A percentile compares a stretch with the other conserved stretches of the same genome.
Conservation (phyloP, 64 coral and sea anemone species). For the Trachythela sp. region DNA sequence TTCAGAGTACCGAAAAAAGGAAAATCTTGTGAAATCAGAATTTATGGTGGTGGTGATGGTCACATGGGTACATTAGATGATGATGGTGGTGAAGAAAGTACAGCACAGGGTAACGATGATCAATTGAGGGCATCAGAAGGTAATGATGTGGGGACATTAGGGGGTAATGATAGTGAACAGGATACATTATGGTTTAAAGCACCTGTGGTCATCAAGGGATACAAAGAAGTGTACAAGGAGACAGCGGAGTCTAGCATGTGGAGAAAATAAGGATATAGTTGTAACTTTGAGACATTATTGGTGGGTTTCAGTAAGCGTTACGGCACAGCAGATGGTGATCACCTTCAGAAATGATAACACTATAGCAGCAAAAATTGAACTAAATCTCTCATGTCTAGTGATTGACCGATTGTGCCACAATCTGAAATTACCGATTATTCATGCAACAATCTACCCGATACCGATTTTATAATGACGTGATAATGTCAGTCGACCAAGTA, state of each 20-base stretch:
- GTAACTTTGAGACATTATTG: too few relatives aligned
- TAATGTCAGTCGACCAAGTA: too few relatives aligned
- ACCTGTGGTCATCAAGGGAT: conserved; percentile 2
- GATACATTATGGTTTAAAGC: conserved; percentile 15
- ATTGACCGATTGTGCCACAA: too few relatives aligned
- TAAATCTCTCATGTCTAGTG: too few relatives aligned
- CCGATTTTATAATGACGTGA: too few relatives aligned
- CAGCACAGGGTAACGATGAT: not conserved
- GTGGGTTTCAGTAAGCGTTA: too few relatives aligned
- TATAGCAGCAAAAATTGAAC: too few relatives aligned
- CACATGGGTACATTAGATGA: not conserved
- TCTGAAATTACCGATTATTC: too few relatives aligned
- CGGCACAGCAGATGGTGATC: too few relatives aligned
- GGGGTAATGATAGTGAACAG: not conserved
- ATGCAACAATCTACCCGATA: too few relatives aligned
- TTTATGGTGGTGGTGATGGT: conserved; percentile 6
- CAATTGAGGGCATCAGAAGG: not conserved
- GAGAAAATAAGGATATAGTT: not conserved
- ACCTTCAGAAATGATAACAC: too few relatives aligned
- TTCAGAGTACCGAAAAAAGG: conserved; percentile 79
- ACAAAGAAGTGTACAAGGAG: not conserved
- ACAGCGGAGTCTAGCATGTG: not conserved
- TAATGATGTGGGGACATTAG: not conserved
- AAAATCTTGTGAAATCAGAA: conserved; percentile 50
- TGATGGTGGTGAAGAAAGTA: not conserved